These are phyloP conservation scores for Papilio helenus DNA, from an alignment of 1,140 invertebrate genomes.

Conservation along the genomic window DNA sequence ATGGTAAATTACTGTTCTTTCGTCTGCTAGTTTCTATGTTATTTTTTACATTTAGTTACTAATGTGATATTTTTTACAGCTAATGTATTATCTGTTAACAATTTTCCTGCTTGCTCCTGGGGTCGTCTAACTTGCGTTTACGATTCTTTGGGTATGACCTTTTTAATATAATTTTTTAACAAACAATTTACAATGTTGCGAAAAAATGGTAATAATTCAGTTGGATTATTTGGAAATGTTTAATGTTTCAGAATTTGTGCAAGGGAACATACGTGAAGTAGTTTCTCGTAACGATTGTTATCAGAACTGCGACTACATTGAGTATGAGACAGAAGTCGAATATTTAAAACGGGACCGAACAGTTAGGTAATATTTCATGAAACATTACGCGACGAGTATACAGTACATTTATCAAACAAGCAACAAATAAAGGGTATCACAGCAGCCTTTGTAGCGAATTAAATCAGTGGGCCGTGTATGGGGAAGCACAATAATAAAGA, in stretches of 20 bases:
- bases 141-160: conserved; percentile 53
- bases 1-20: conserved; percentile 46
- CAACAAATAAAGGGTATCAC: no score
- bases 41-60: not conserved
- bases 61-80: not conserved
- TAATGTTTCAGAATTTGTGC: conserved; percentile 52
- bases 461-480: no score
- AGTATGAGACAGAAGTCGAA: conserved; percentile 66
- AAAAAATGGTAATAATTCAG: not conserved
- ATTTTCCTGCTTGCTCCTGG: conserved; percentile 55
- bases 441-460: no score
- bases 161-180: not conserved
- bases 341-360: conserved; percentile 47
- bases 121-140: conserved; percentile 54
- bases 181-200: no score
- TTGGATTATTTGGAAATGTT: not conserved
- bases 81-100: not conserved
- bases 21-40: not conserved
- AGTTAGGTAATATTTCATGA: conserved; percentile 43
- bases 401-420: not conserved
- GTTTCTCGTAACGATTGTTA: conserved; percentile 59
- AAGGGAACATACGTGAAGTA: conserved; percentile 52
- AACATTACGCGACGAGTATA: not conserved
- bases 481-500: not conserved
- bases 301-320: conserved; percentile 66